A percentile compares a stretch with the other conserved stretches of the same genome.
Evolutionary conservation across 2,797 vertebrate species (phyloP).

Genomic region (Otus scops): DNA sequence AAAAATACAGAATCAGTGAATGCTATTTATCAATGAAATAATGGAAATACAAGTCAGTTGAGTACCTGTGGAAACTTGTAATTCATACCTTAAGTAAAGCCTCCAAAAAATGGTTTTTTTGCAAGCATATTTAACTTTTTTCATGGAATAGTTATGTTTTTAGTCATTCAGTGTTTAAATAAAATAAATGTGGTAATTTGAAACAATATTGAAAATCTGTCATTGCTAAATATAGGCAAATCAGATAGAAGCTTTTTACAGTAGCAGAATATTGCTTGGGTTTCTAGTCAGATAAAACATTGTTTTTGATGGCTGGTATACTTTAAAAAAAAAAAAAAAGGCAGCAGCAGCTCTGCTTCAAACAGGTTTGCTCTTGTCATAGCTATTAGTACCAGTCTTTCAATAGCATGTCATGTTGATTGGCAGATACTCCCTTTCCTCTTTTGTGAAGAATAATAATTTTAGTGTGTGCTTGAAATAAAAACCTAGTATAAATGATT

Average conservation of each 20-base stretch:
- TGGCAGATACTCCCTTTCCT: constrained; percentile 84
- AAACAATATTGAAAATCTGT: constrained; percentile 49
- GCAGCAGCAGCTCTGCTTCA: constrained; percentile 80
- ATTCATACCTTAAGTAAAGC: neutral
- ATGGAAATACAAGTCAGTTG: neutral
- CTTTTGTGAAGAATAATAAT: constrained; percentile 82
- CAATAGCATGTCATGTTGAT: constrained; percentile 81
- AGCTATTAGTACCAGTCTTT: constrained; percentile 77
- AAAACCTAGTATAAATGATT: constrained; percentile 85
- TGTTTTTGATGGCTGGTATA: constrained; percentile 83
- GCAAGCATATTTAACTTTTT: neutral
- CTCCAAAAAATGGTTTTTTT: neutral
- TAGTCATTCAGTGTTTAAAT: constrained; percentile 34
- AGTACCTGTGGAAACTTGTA: neutral
- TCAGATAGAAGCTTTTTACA: constrained; percentile 83
- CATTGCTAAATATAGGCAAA: constrained; percentile 77
- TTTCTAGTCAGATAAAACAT: constrained; percentile 79
- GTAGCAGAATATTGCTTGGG: constrained; percentile 75
- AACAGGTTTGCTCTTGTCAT: constrained; percentile 82
- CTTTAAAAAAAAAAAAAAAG: constrained; percentile 73
- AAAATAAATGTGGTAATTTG: constrained; percentile 48
- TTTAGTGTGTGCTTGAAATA: constrained; percentile 87
- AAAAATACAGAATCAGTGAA: neutral
- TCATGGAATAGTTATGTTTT: neutral
- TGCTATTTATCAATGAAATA: neutral